Base-by-base conservation (phyloP, 1,140 invertebrate species). In the Bombus confusus region DNA sequence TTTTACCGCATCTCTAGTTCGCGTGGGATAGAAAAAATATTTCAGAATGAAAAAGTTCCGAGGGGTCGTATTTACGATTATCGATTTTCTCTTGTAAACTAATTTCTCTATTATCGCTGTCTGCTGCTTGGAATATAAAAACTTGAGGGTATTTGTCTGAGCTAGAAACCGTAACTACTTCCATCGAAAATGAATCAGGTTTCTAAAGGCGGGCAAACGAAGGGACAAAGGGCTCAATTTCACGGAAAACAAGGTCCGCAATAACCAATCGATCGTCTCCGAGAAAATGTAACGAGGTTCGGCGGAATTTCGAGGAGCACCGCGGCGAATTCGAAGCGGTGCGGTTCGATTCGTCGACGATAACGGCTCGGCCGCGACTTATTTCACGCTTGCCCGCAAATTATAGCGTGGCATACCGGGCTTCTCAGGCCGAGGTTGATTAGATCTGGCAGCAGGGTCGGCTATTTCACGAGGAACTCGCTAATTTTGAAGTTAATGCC, bases 401-500 rank as follows among this genome's bases (percentile, higher is more conserved):
- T 89, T 89, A 77, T 43, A 78, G 41, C 64, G 57, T 71, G 59
- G 76, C 76, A 68, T 66, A 66, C 43, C 31, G 62, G 57, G 83
- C 72, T 86, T 79, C 75, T 57, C 83, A n/a, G 52, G 41, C 31
- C 34, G 57, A 18, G 78, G 47, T 62, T 71, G 87, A 88, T 89
- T 86, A 89, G 68, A 88, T 89, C 83, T 84, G 69, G 71, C 43
- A 57, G 31, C n/a, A 59, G 64, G 72, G 57, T 43, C 10, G 66
- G 64, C 52, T 80, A 78, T 83, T 89, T 47, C 80, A 69, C 59
- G 39, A 69, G 75, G 81, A 86, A 88, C 76, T 89, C 80, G 71
- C 72, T 88, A 88, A 89, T 89, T 89, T 89, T 68, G 83, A 69
- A 57, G 83, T 73, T 85, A 85, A 85, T 85, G 71, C 83, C 69